Conservation (phyloP, 2,797 vertebrate genomes). For the Hoplostethus mediterraneus region DNA sequence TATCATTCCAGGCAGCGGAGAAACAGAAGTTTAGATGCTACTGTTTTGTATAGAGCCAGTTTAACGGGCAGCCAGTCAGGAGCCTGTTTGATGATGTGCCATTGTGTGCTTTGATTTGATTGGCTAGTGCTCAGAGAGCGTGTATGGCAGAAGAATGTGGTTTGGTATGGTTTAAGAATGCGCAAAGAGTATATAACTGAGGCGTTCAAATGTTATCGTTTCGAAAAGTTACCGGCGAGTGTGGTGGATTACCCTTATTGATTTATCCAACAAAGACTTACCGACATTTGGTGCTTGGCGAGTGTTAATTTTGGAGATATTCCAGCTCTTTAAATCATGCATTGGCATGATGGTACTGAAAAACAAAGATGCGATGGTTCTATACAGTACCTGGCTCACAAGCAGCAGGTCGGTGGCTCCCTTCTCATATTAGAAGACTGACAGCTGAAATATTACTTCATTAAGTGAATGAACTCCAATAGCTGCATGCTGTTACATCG, state of each 20-base stretch:
- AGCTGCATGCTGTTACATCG: conserved; percentile 22
- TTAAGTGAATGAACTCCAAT: conserved; percentile 28
- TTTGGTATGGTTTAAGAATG: conserved; percentile 24
- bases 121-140: conserved; percentile 10
- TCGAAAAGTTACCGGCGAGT: no score
- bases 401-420: background rate
- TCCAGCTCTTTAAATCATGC: conserved; percentile 1
- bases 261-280: no score
- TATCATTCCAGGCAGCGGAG: background rate
- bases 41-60: background rate
- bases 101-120: conserved; percentile 37
- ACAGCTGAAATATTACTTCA: conserved; percentile 31
- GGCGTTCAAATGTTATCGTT: no score
- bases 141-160: conserved; percentile 13
- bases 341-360: background rate
- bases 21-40: conserved; percentile 2
- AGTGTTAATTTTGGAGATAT: no score
- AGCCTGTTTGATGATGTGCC: conserved; percentile 11
- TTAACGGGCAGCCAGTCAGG: background rate
- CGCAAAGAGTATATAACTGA: background rate
- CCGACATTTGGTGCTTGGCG: no score
- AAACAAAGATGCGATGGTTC: conserved; percentile 7
- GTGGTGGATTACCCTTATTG: no score
- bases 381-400: conserved; percentile 2
- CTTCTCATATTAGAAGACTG: conserved; percentile 25